A percentile compares a stretch with the other conserved stretches of the same genome.
Conservation (phyloP, 2,888 invertebrate species). For the Caenorhabditis macrosperma region DNA sequence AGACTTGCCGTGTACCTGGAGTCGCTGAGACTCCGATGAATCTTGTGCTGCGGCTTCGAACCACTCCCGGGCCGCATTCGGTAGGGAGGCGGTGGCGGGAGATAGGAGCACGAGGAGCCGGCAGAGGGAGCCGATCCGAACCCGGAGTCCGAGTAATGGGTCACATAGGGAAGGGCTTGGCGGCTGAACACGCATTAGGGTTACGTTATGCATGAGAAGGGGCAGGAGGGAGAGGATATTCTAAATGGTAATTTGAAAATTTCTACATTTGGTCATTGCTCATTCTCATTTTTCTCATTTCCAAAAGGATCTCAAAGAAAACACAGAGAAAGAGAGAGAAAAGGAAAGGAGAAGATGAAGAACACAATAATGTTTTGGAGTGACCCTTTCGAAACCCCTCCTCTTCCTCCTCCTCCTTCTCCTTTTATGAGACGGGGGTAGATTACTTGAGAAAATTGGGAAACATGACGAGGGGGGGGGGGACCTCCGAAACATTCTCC, state of each 20-base stretch:
- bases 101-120: slow-evolving; percentile 74
- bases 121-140: slow-evolving; percentile 77
- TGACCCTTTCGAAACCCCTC: background rate
- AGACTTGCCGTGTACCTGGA: slow-evolving; percentile 71
- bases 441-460: slow-evolving; percentile 58
- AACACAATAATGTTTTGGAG: slow-evolving; percentile 4
- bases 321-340: background rate
- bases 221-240: too few relatives aligned
- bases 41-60: slow-evolving; percentile 66
- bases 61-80: slow-evolving; percentile 53
- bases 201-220: slow-evolving; percentile 17
- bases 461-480: slow-evolving; percentile 31
- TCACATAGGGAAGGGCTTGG: slow-evolving; percentile 73
- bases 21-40: slow-evolving; percentile 76
- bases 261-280: background rate
- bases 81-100: slow-evolving; percentile 79
- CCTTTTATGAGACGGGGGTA: slow-evolving; percentile 27
- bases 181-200: slow-evolving; percentile 57
- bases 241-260: slow-evolving; percentile 35
- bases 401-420: too few relatives aligned
- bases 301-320: too few relatives aligned
- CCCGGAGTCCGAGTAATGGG: slow-evolving; percentile 78
- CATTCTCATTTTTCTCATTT: too few relatives aligned
- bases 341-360: background rate
- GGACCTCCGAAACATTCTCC: slow-evolving; percentile 16